Evolutionary conservation across 2,113 vertebrate species (phyloP).

Genomic region (Python bivittatus): DNA sequence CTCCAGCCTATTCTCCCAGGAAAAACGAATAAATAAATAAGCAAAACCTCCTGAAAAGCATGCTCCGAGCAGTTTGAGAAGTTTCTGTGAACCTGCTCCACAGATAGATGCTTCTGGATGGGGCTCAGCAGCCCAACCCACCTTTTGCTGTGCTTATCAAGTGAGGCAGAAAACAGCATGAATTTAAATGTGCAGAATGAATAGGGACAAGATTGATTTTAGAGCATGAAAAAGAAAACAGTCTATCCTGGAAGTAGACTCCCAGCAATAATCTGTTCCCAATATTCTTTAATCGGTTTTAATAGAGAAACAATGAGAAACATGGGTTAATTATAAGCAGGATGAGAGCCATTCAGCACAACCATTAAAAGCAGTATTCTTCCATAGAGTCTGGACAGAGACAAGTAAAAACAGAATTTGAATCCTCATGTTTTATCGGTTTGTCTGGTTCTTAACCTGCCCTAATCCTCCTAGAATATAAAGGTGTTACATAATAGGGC

Average conservation of each 20-base stretch:
- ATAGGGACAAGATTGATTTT: conserved; percentile 66
- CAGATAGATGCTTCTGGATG: conserved; percentile 72
- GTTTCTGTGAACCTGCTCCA: conserved; percentile 72
- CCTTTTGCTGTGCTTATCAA: conserved; percentile 58
- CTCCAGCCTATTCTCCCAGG: conserved; percentile 38
- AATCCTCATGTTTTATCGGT: not conserved
- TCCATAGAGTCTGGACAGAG: not conserved
- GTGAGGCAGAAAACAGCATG: conserved; percentile 67
- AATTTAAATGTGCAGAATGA: conserved; percentile 67
- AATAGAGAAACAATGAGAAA: conserved; percentile 56
- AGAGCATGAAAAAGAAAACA: conserved; percentile 48
- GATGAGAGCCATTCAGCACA: conserved; percentile 47
- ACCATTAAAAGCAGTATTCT: conserved; percentile 34
- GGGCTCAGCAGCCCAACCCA: conserved; percentile 64
- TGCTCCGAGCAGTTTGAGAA: conserved; percentile 65
- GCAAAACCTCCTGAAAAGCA: not conserved
- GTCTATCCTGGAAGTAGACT: conserved; percentile 43
- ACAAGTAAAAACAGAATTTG: not conserved
- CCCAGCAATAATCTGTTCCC: conserved; percentile 49
- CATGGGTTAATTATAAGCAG: conserved; percentile 60
- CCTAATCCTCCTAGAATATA: not conserved
- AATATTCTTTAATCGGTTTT: conserved; percentile 49
- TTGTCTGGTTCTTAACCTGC: not conserved
- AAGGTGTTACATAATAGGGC: not conserved
- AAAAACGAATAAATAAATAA: not conserved